Percentiles rank a stretch among this genome's conserved stretches.
phyloP scores from a whole-genome alignment of 2,797 vertebrate species.

The Acipenser ruthenus region DNA sequence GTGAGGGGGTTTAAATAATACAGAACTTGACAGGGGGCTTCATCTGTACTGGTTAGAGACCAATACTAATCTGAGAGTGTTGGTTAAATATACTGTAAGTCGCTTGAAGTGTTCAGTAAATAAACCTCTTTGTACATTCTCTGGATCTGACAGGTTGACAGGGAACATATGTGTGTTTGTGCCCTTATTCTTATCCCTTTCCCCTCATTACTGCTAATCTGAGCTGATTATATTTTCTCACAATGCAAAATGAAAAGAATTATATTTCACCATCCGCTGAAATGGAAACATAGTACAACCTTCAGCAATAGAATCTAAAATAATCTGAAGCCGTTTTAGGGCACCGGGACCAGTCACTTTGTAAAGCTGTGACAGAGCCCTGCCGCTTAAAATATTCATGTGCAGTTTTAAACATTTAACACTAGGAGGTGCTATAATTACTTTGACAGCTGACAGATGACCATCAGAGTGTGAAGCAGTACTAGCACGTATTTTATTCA shows the following conservation, averaged over 20 bases:
- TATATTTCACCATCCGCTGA: conserved; percentile 47
- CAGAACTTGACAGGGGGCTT: too few relatives aligned
- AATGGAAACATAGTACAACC: conserved; percentile 52
- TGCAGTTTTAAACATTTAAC: conserved; percentile 54
- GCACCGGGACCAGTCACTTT: conserved; percentile 26
- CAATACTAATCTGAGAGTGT: too few relatives aligned
- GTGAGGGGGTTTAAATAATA: too few relatives aligned
- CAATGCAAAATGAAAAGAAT: conserved; percentile 29
- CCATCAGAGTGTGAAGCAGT: conserved; percentile 27
- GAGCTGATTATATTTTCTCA: conserved; percentile 58
- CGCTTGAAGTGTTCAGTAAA: too few relatives aligned
- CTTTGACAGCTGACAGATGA: conserved; percentile 62
- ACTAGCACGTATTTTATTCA: too few relatives aligned
- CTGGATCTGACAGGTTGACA: background rate
- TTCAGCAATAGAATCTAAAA: conserved; percentile 49
- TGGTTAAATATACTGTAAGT: too few relatives aligned
- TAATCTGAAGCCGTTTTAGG: conserved; percentile 32
- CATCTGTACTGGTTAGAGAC: too few relatives aligned
- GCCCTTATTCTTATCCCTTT: conserved; percentile 23
- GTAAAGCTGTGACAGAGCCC: conserved; percentile 45
- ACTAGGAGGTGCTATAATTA: conserved; percentile 53
- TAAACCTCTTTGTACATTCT: too few relatives aligned
- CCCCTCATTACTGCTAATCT: conserved; percentile 32
- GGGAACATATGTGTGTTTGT: background rate
- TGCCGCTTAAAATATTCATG: conserved; percentile 38